Evolutionary conservation across 1,140 invertebrate species (phyloP), one percentile per base, ranked within the genome.

Genomic region (Lethocerus indicus): DNA sequence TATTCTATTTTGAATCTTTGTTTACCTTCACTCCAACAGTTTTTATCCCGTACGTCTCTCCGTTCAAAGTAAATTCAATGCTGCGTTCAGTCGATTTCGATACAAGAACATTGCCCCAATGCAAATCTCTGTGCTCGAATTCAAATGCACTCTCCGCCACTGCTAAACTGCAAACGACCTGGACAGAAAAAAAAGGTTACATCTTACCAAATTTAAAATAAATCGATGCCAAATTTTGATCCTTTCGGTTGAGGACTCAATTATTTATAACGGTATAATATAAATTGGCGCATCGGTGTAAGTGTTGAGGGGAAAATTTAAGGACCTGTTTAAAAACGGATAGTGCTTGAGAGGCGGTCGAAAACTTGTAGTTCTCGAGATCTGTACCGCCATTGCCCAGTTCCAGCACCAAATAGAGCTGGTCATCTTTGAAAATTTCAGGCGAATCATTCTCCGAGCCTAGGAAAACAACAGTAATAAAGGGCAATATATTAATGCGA

Each of bases 91-190:
- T 35, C 7, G 47, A 45, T 29, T 35, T 35, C 4, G 47, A 49
- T 2, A 53, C 47, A 13, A 53, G 27, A n/a, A 53, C 41, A 26
- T 53, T 53, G 9, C 47, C 52, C 32, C 27, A 36, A 40, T 53
- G 52, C 6, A 53, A 68, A 64, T 96, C 92, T 51, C 92, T 71
- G 60, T 96, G 93, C 62, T 97, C 92, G 67, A 96, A 96, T 63
- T 89, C 71, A 29, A 81, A 67, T 3, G 72, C 70, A 53, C 72
- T 66, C 66, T 96, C 92, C 0, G 81, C 90, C 25, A 90, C 78
- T 5, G 88, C 88, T 48, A 96, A 67, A 16, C 74, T 71, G 51
- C 76, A 74, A 13, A 78, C 73, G 47, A 79, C 66, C 84, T 88
- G 58, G 29, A 69, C 65, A 53, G 50, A 59, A 59, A 42, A 20